Evolutionary conservation across 2,888 invertebrate species (phyloP).

Genomic region (Actias luna): DNA sequence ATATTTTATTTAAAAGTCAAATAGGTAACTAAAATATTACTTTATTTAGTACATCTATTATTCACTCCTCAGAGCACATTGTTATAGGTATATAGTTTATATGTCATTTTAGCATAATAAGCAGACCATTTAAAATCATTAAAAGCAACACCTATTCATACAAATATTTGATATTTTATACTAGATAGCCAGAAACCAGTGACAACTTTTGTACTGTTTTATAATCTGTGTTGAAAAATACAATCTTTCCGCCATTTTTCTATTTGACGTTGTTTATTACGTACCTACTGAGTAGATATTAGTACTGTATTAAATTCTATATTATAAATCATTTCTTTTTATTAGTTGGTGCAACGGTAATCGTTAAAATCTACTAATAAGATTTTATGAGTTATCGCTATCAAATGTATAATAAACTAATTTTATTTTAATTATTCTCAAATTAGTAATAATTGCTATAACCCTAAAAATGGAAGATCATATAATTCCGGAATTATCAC

Average conservation of each 20-base stretch:
- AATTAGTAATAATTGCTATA: constrained; percentile 20
- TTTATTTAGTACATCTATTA: too few species aligned
- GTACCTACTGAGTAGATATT: background rate
- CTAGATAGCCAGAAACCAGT: too few species aligned
- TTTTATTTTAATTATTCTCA: background rate
- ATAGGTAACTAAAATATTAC: too few species aligned
- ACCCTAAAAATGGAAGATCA: constrained; percentile 41
- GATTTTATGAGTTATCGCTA: background rate
- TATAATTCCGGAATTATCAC: constrained; percentile 26
- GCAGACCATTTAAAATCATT: too few species aligned
- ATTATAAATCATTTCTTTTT: background rate
- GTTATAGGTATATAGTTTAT: too few species aligned
- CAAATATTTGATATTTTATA: too few species aligned
- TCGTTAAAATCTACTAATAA: background rate
- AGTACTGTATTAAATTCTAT: too few species aligned
- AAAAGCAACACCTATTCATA: too few species aligned
- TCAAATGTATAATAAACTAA: background rate
- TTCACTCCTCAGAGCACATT: too few species aligned
- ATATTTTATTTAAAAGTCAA: too few species aligned
- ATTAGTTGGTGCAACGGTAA: background rate
- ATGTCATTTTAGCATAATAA: too few species aligned
- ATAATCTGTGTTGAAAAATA: background rate
- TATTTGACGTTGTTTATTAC: constrained; percentile 1
- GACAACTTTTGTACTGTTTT: too few species aligned
- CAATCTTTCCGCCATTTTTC: constrained; percentile 5